Evolutionary conservation across 2,797 vertebrate genomes (phyloP), one percentile per base, ranked within the genome.

Genomic region (Emydoidea blandingii): DNA sequence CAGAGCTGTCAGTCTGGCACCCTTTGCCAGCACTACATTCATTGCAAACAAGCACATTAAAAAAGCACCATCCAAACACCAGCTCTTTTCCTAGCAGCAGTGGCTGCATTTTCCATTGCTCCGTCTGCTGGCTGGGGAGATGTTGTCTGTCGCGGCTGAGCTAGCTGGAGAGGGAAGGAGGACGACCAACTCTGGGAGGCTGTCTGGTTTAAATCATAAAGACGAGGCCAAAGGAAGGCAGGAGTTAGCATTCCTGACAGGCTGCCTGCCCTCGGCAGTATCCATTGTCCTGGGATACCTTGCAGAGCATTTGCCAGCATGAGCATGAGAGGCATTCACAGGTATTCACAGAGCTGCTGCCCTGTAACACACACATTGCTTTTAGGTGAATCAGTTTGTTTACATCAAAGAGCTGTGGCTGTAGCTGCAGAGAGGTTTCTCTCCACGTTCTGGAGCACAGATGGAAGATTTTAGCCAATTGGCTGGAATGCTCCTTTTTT

Each of bases 331-430:
- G 41, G 49, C 50, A n/a, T n/a, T n/a, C n/a, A n/a, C n/a, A 85
- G n/a, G 47, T 79, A 9, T 23, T 50, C 49, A 18, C 54, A 50
- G 85, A 14, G 44, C 74, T 50, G 53, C 29, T 41, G 29, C 47
- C 50, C 44, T 47, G 37, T 31, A 16, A 47, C 15, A 59, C 27
- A 59, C 10, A 44, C 19, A 11, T 44, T 54, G 12, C 1, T 12
- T 37, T 12, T 1, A 0, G 0, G 3, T 47, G 5, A 8, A 80
- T 25, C 2, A 1, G 34, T 59, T 31, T 44, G 21, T 68, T 47
- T 62, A n/a, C 21, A 65, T 12, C 27, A 83, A 65, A 12, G 52
- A 83, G 31, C 47, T 49, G 3, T 16, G 76, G 34, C 29, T 41
- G 41, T 74, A 50, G 41, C 34, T 65, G 41, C n/a, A 7, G 27